A percentile compares a stretch with the other conserved stretches of the same genome.
Evolutionary conservation across 2,797 vertebrate genomes (phyloP).

Genomic region (Anomalospiza imberbis): DNA sequence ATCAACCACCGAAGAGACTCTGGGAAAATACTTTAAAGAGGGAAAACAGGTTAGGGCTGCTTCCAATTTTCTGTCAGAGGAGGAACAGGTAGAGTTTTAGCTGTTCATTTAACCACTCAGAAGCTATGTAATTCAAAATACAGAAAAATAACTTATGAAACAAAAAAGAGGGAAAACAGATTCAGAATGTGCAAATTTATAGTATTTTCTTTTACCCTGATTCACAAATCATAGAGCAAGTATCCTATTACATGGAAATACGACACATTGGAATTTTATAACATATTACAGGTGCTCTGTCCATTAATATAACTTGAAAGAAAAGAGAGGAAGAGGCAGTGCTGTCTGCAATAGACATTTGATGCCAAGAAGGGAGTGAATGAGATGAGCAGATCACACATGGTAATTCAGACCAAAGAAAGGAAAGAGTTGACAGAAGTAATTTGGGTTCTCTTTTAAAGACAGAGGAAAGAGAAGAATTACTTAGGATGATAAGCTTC

Average conservation of each 20-base stretch:
- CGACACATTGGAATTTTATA: neutral
- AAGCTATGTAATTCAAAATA: neutral
- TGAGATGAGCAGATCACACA: neutral
- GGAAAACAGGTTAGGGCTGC: neutral
- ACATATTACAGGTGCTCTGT: neutral
- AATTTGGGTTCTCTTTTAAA: neutral
- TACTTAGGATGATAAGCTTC: neutral
- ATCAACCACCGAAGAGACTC: constrained; percentile 96
- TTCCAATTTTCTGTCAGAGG: neutral
- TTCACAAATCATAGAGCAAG: neutral
- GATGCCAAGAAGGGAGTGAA: neutral
- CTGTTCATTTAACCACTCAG: neutral
- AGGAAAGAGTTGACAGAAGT: neutral
- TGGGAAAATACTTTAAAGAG: constrained; percentile 85
- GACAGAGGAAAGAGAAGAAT: neutral
- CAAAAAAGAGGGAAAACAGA: neutral
- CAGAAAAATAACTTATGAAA: neutral
- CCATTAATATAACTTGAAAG: neutral
- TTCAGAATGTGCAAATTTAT: neutral
- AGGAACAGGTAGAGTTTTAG: neutral
- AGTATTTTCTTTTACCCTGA: neutral
- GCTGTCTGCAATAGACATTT: neutral
- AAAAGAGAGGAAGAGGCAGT: neutral
- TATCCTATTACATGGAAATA: neutral
- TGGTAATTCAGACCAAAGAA: neutral